Conservation (phyloP, 2,888 invertebrate genomes). For the Lepetodrilus schrolli region DNA sequence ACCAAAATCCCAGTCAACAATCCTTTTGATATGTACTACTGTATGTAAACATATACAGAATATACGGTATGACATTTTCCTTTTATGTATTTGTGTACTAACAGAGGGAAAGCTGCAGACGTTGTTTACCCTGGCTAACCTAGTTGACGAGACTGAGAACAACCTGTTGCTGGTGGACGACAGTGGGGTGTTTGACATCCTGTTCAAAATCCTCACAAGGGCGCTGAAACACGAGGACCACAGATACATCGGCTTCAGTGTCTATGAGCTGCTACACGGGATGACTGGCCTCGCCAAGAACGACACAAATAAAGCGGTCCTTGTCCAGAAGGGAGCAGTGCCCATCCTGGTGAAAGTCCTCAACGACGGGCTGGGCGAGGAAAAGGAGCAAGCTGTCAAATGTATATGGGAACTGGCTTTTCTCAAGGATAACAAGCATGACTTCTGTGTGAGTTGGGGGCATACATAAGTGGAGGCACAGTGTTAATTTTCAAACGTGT, state of each 20-base stretch:
- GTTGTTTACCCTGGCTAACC: constrained; percentile 56
- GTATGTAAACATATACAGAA: too few relatives aligned
- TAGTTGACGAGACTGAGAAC: constrained; percentile 59
- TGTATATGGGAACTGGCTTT: constrained; percentile 60
- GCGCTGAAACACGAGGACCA: constrained; percentile 43
- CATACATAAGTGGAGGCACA: too few relatives aligned
- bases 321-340: constrained; percentile 50
- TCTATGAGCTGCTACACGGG: constrained; percentile 59
- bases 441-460: constrained; percentile 47
- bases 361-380: constrained; percentile 37
- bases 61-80: too few relatives aligned
- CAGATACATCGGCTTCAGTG: constrained; percentile 51
- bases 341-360: constrained; percentile 43
- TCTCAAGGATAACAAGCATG: constrained; percentile 50
- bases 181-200: constrained; percentile 53
- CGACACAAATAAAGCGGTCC: constrained; percentile 56
- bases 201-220: constrained; percentile 45
- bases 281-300: constrained; percentile 57
- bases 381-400: constrained; percentile 49
- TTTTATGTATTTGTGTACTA: too few relatives aligned
- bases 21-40: too few relatives aligned
- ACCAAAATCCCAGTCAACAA: too few relatives aligned
- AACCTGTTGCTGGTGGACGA: constrained; percentile 51
- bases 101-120: constrained; percentile 58
- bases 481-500: too few relatives aligned